A percentile compares a stretch with the other conserved stretches of the same genome.
phyloP scores from a whole-genome alignment of 2,888 invertebrate species.

The Microlaimidae sp. region DNA sequence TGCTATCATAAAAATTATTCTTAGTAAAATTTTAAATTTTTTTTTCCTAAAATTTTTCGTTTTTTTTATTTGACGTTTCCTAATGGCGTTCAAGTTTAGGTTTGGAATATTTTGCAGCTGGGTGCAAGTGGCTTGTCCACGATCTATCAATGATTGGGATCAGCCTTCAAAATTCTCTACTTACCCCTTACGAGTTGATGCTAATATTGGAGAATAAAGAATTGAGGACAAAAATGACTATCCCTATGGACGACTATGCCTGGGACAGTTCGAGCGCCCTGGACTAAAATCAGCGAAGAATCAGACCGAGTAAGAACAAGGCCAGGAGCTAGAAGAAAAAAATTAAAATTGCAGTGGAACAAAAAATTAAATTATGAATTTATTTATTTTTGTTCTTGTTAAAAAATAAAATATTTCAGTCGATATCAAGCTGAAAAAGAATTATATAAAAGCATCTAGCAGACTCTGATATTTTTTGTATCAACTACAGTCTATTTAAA shows the following conservation, averaged over 20 bases:
- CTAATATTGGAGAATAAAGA: slow-evolving; percentile 37
- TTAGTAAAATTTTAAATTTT: too few species aligned
- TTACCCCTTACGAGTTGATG: slow-evolving; percentile 73
- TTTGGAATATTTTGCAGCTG: slow-evolving; percentile 38
- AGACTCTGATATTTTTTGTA: too few species aligned
- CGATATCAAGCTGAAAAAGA: too few species aligned
- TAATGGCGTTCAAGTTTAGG: too few species aligned
- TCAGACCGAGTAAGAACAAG: slow-evolving; percentile 20
- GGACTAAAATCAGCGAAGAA: slow-evolving; percentile 71
- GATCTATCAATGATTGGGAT: slow-evolving; percentile 96
- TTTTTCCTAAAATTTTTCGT: too few species aligned
- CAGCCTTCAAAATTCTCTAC: slow-evolving; percentile 60
- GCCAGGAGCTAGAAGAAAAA: background rate
- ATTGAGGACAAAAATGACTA: slow-evolving; percentile 45
- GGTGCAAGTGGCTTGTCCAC: slow-evolving; percentile 76
- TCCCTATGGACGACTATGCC: slow-evolving; percentile 98
- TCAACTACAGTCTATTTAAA: too few species aligned
- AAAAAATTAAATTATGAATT: background rate
- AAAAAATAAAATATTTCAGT: too few species aligned
- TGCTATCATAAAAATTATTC: too few species aligned
- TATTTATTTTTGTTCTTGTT: too few species aligned
- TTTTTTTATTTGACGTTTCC: too few species aligned
- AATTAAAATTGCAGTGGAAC: background rate
- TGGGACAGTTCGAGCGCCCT: slow-evolving; percentile 79
- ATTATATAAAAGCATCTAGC: too few species aligned